A percentile compares a stretch with the other conserved stretches of the same genome.
Conservation (phyloP, 2,888 invertebrate genomes). For the Lepidochrysops patricia region DNA sequence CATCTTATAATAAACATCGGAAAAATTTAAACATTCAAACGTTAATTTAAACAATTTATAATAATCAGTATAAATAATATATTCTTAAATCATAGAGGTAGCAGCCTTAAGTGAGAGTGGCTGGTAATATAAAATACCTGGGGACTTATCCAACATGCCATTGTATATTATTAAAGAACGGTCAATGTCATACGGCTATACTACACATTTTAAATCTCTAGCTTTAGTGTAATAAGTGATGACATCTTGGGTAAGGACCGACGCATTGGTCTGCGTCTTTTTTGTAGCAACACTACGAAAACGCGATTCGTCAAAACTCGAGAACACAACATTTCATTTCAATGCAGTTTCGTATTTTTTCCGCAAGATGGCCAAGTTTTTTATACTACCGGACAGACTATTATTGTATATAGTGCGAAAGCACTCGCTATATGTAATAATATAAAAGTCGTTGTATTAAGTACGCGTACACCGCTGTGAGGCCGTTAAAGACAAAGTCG, state of each 20-base stretch:
- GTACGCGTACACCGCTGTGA: background rate
- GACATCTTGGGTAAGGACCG: too few relatives aligned
- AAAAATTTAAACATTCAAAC: constrained; percentile 12
- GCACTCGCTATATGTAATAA: constrained; percentile 3
- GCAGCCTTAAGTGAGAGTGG: background rate
- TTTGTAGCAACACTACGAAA: too few relatives aligned
- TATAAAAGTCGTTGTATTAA: constrained; percentile 6
- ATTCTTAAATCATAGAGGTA: constrained; percentile 11
- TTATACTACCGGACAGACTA: background rate
- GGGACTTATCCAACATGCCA: too few relatives aligned
- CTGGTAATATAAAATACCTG: background rate
- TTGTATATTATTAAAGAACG: too few relatives aligned
- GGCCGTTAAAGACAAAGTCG: background rate
- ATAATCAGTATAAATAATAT: constrained; percentile 12
- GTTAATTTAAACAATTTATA: constrained; percentile 5
- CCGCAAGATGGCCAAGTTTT: too few relatives aligned
- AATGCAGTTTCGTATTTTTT: too few relatives aligned
- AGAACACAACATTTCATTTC: too few relatives aligned
- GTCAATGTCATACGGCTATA: too few relatives aligned
- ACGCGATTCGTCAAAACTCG: too few relatives aligned
- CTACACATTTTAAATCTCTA: too few relatives aligned
- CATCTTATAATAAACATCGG: constrained; percentile 10
- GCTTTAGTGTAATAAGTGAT: too few relatives aligned
- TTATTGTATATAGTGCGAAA: constrained; percentile 7
- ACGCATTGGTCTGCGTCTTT: too few relatives aligned